These are phyloP conservation scores for Frieseomelitta varia DNA, from an alignment of 1,140 invertebrate species.

Conservation along the genomic window DNA sequence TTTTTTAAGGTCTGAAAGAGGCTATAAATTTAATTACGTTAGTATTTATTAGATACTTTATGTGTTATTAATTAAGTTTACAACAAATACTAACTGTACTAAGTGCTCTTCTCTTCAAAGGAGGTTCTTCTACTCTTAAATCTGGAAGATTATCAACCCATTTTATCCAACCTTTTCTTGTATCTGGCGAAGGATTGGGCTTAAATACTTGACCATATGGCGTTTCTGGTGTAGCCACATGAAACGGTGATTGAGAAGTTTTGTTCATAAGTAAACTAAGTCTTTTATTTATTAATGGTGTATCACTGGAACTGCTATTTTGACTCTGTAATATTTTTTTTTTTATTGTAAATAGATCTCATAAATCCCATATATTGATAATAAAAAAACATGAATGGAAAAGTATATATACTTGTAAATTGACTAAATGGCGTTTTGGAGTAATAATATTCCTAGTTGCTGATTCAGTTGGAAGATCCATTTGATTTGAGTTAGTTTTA, in stretches of 20 bases:
- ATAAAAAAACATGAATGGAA: neutral
- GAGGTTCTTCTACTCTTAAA: slow-evolving; percentile 71
- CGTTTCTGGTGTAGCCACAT: slow-evolving; percentile 82
- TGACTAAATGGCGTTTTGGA: slow-evolving; percentile 61
- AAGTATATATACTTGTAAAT: slow-evolving; percentile 46
- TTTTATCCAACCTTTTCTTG: slow-evolving; percentile 81
- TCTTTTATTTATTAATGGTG: slow-evolving; percentile 75
- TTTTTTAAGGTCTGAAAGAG: slow-evolving; percentile 82
- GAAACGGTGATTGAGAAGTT: slow-evolving; percentile 73
- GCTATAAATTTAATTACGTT: slow-evolving; percentile 74
- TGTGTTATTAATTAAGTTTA: slow-evolving; percentile 55
- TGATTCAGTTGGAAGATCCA: slow-evolving; percentile 10
- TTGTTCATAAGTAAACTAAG: slow-evolving; percentile 65
- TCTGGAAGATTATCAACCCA: slow-evolving; percentile 82
- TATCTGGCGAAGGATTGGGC: slow-evolving; percentile 81
- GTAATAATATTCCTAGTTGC: slow-evolving; percentile 55
- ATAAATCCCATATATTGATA: neutral
- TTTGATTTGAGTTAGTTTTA: slow-evolving; percentile 2
- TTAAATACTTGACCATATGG: slow-evolving; percentile 82
- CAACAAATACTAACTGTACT: slow-evolving; percentile 79
- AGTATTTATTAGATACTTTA: slow-evolving; percentile 15
- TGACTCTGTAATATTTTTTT: slow-evolving; percentile 47
- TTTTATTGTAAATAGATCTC: neutral
- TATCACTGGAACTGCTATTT: slow-evolving; percentile 42
- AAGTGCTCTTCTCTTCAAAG: slow-evolving; percentile 71